These are phyloP conservation scores for Leucosticte australis DNA, from an alignment of 2,113 vertebrate genomes.

Conservation along the genomic window DNA sequence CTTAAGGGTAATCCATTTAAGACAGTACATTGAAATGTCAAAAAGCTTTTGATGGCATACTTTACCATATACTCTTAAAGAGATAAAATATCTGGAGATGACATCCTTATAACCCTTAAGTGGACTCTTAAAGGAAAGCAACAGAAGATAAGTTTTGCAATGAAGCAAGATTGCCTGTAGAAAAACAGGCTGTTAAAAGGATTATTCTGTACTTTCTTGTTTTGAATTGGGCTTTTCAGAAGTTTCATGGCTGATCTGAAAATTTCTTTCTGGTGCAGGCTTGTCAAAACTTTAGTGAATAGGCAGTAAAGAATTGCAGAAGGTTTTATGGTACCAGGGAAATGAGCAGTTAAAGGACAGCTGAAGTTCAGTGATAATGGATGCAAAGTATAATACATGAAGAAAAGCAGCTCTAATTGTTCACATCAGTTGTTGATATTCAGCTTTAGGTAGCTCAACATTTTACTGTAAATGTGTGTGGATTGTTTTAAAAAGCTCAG, in stretches of 20 bases:
- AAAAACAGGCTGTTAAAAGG: not conserved
- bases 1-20: not conserved
- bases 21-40: not conserved
- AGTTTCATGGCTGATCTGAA: not conserved
- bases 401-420: not conserved
- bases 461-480: not conserved
- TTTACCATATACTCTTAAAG: not conserved
- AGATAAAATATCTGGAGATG: not conserved
- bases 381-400: not conserved
- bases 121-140: not conserved
- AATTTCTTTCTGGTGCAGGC: not conserved
- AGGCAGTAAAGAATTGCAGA: not conserved
- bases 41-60: not conserved
- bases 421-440: not conserved
- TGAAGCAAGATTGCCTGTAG: not conserved
- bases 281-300: not conserved
- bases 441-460: not conserved
- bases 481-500: not conserved
- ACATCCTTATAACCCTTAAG: not conserved
- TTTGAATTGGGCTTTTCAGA: not conserved
- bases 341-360: not conserved
- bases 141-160: not conserved
- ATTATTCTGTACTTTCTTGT: not conserved
- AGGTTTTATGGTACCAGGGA: not conserved
- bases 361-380: not conserved